Evolutionary conservation across 2,888 invertebrate species (phyloP), one percentile per base, ranked within the genome.

Genomic region (Cynaeus angustus): DNA sequence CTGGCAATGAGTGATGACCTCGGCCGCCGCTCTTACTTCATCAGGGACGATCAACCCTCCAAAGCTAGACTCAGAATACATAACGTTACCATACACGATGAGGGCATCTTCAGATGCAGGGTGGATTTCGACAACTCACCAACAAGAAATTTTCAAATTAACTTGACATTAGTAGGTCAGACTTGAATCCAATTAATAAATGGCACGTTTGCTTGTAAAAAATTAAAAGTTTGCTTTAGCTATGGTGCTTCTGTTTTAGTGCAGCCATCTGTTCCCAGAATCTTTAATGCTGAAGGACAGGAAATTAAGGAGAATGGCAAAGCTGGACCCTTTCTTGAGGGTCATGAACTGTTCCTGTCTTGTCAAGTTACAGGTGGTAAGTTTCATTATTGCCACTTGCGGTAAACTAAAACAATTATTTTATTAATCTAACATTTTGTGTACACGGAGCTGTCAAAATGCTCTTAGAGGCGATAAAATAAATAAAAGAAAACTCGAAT

Each of bases 81-180:
- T 80, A 89, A 91, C 78, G 92, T 94, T 68, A 89, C 89, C 66
- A 84, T 88, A 45, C 88, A 89, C 21, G 96, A 96, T 79, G 94
- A 94, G 77, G 96, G 96, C 1, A 86, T 94, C 41, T 97, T 95
- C 84, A 88, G 96, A 66, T 96, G 96, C 84, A 88, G 96, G 76
- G 93, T 96, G 74, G 96, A 97, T 86, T 97, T 95, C 82, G 89
- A 92, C 71, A 92, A 95, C 84, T 94, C 95, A 0, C 96, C 96
- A 0, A 96, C 96, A 0, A 90, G 93, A 79, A 96, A 96, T 85
- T 94, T 92, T 81, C 89, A 91, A 80, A 92, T 95, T 80, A 95
- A 95, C 83, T 88, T 96, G 77, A 95, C 94, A 77, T 91, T 97
- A 82, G 92, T 96, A 81, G 95, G 96, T 96, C 86, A 90, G 93